Conservation (phyloP, 2,113 vertebrate genomes). For the Laticauda laticaudata region DNA sequence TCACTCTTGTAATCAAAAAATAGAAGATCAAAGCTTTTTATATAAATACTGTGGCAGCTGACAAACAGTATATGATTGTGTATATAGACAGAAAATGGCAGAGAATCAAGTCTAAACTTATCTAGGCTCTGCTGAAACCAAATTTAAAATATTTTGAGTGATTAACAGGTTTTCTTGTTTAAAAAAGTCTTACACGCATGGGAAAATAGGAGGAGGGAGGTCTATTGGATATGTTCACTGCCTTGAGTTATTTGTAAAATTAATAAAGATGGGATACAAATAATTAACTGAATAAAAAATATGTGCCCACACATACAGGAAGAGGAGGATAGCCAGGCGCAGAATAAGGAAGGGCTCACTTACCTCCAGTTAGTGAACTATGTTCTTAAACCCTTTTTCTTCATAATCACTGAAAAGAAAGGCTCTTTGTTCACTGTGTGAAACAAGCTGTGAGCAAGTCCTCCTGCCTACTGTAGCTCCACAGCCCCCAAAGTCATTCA, state of each 20-base stretch:
- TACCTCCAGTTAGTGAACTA: constrained; percentile 2
- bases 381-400: neutral
- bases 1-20: neutral
- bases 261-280: neutral
- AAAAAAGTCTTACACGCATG: rapidly evolving
- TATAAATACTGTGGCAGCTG: neutral
- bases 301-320: neutral
- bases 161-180: neutral
- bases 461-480: constrained; percentile 15
- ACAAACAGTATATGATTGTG: neutral
- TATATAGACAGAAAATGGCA: neutral
- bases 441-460: neutral
- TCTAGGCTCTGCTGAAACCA: neutral
- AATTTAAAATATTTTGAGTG: rapidly evolving
- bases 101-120: neutral
- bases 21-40: too few species aligned
- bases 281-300: neutral
- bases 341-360: neutral
- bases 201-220: neutral
- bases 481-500: constrained; percentile 11
- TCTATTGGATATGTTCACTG: neutral
- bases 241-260: neutral
- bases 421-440: constrained; percentile 30
- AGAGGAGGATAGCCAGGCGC: neutral
- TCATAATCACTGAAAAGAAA: constrained; percentile 11